phyloP scores from a whole-genome alignment of 1,140 invertebrate species.

The Cataglyphis hispanica region DNA sequence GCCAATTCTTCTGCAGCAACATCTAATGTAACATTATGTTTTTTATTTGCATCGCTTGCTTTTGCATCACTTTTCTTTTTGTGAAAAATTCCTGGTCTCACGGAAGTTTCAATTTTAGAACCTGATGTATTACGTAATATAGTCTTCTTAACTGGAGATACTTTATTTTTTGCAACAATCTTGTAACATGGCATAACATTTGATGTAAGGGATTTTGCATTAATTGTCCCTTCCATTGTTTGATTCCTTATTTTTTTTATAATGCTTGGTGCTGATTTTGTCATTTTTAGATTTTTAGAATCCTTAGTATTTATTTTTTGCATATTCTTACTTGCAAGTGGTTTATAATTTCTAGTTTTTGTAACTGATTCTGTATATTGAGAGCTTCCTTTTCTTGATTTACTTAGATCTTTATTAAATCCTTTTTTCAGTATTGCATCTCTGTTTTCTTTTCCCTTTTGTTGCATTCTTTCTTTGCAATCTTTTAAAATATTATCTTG shows the following conservation, averaged over 20 bases:
- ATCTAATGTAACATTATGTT: neutral
- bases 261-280: constrained; percentile 29
- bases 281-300: neutral
- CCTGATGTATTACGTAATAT: constrained; percentile 43
- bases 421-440: neutral
- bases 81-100: constrained; percentile 33
- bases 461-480: neutral
- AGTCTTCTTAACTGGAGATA: constrained; percentile 62
- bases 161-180: constrained; percentile 35
- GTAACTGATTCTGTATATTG: neutral
- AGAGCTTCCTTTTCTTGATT: constrained; percentile 7
- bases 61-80: constrained; percentile 5
- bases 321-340: neutral
- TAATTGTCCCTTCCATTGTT: constrained; percentile 7
- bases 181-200: constrained; percentile 59
- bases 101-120: constrained; percentile 42
- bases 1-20: constrained; percentile 65
- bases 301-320: neutral
- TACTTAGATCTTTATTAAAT: constrained; percentile 14
- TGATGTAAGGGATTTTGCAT: constrained; percentile 3
- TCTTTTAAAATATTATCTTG: neutral
- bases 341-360: constrained; percentile 11
- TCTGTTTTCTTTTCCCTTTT: constrained; percentile 65
- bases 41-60: constrained; percentile 1
- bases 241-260: constrained; percentile 24